Base-by-base conservation (phyloP, 2,888 invertebrate species). In the Serrognathus titanus region DNA sequence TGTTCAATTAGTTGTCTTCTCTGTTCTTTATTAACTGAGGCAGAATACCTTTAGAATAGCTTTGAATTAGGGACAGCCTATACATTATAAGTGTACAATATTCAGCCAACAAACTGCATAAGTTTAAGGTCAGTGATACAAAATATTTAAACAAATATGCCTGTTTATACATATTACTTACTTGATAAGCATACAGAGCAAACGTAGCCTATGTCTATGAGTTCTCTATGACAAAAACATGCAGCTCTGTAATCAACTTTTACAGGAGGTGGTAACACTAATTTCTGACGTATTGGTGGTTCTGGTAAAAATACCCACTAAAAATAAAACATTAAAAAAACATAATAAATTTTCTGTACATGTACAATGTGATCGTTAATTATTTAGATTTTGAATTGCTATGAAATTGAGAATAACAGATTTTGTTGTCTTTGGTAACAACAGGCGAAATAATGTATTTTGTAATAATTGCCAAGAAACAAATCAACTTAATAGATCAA, bases 181-280 rank as follows among this genome's bases (percentile, higher is more conserved):
- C 93, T 93, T 64, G 97, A 97, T 41, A 99, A 82, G 76, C 98
- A 98, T 52, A 97, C 94, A 6, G 97, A 98, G 79, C 98, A 99
- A 13, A 98, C 97, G 76, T 91, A 97, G 61, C 97, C 98, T 67
- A 97, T 89, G 72, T 97, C 96, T 58, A 98, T 91, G 38, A 98
- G 83, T 69, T 94, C 92, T 16, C 96, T 82, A 75, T 98, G 98
- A 72, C 98, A 99, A 81, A 98, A 98, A 78, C 98, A 98, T 0
- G 97, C 96, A 2, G 98, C 97, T 66, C 97, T 82, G 78, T 97
- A 97, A 79, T 97, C 97, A 4, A 98, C 95, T 66, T 93, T 90
- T 0, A 90, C 90, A 0, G 92, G 86, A 0, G 94, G 93, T 0
- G 97, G 97, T 47, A 96, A 75, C 1, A 94, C 91, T 62, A 97